phyloP scores from a whole-genome alignment of 1,140 invertebrate genomes.

The Euura lappo region DNA sequence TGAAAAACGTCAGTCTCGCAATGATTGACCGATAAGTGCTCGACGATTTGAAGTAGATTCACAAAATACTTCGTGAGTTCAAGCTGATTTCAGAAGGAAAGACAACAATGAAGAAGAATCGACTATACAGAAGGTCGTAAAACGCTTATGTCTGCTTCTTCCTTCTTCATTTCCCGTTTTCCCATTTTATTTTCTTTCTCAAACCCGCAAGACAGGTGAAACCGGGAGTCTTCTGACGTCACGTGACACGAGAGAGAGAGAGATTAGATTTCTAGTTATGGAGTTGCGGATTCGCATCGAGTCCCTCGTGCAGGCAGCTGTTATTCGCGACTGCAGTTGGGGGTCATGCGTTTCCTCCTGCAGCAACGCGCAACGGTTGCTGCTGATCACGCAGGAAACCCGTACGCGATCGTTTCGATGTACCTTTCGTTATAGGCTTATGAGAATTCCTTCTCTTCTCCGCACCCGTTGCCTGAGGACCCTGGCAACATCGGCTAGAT shows the following conservation, averaged over 20 bases:
- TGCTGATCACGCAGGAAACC: constrained; percentile 1
- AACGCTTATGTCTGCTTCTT: neutral
- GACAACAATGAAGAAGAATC: too few relatives aligned
- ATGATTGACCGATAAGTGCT: too few relatives aligned
- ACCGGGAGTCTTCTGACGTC: constrained; percentile 31
- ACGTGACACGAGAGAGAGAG: constrained; percentile 28
- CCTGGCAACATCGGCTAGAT: too few relatives aligned
- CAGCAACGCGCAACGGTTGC: neutral
- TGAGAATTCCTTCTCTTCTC: too few relatives aligned
- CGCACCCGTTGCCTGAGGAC: too few relatives aligned
- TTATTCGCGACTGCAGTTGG: neutral
- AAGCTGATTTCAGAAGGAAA: too few relatives aligned
- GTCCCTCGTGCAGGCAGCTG: neutral
- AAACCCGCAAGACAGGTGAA: constrained; percentile 25
- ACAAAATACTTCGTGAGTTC: too few relatives aligned
- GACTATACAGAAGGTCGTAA: too few relatives aligned
- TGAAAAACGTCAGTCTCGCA: too few relatives aligned
- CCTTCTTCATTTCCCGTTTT: neutral
- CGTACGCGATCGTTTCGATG: neutral
- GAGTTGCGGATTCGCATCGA: neutral
- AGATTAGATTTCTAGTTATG: constrained; percentile 43
- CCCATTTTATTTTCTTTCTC: neutral
- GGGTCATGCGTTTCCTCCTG: neutral
- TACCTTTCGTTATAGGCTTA: too few relatives aligned
- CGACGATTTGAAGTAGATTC: too few relatives aligned